A percentile compares a stretch with the other conserved stretches of the same genome.
phyloP scores from a whole-genome alignment of 2,113 vertebrate genomes.

The Antigone vipio region DNA sequence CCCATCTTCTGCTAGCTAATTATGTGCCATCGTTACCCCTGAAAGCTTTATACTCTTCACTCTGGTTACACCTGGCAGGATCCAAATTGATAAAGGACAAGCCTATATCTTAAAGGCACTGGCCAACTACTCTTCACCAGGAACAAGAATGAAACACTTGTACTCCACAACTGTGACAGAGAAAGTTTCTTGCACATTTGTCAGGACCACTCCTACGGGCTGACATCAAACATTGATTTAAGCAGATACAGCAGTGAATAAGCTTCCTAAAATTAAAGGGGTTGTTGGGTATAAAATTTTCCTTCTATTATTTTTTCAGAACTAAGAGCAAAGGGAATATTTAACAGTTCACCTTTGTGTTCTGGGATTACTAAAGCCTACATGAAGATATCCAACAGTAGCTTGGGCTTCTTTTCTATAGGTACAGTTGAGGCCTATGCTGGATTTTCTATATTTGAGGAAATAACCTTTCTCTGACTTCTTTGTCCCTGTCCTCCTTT shows the following conservation, averaged over 20 bases:
- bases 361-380: not conserved
- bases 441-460: not conserved
- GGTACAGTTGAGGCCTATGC: not conserved
- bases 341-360: not conserved
- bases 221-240: not conserved
- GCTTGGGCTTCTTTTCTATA: not conserved
- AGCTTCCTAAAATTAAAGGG: not conserved
- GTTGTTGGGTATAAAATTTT: not conserved
- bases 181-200: not conserved
- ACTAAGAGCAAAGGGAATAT: not conserved
- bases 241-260: not conserved
- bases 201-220: not conserved
- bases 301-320: not conserved
- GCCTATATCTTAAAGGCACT: not conserved
- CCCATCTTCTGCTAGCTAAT: not conserved
- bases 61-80: not conserved
- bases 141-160: not conserved
- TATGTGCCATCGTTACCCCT: not conserved
- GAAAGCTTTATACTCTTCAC: not conserved
- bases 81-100: not conserved
- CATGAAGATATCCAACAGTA: not conserved
- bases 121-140: not conserved
- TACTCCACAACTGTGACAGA: not conserved
- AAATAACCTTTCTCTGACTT: not conserved
- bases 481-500: not conserved